phyloP scores from a whole-genome alignment of 2,888 invertebrate species.

The Cremastobaeus sp. region DNA sequence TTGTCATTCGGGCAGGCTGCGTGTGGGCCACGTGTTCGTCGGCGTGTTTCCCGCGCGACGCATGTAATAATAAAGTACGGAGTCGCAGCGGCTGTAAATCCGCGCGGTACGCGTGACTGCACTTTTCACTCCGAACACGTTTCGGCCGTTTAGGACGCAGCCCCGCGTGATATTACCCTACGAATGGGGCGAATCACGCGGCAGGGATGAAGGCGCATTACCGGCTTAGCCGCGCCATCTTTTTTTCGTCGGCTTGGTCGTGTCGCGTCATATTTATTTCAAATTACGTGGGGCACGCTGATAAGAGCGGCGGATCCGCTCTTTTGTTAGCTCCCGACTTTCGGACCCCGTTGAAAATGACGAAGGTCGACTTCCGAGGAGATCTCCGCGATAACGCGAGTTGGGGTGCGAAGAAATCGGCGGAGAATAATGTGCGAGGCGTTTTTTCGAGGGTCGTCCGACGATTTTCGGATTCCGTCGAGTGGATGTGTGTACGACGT shows the following conservation, averaged over 20 bases:
- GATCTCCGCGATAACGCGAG: conserved; percentile 25
- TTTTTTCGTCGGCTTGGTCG: conserved; percentile 32
- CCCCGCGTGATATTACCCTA: conserved; percentile 43
- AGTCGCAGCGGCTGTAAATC: conserved; percentile 37
- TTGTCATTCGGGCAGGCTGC: too few species aligned
- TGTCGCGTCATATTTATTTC: conserved; percentile 59
- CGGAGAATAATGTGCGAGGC: conserved; percentile 40
- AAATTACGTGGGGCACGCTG: conserved; percentile 45
- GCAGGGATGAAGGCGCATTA: conserved; percentile 56
- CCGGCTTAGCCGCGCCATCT: conserved; percentile 40
- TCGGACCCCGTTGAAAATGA: conserved; percentile 30
- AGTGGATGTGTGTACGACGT: conserved; percentile 22
- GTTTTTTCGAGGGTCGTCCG: conserved; percentile 35
- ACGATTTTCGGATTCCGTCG: conserved; percentile 32
- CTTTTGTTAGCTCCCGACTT: conserved; percentile 25
- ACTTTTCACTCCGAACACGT: conserved; percentile 54
- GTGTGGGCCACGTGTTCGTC: too few species aligned
- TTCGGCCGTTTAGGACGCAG: conserved; percentile 46
- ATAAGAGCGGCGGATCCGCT: conserved; percentile 42
- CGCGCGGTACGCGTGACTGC: conserved; percentile 53
- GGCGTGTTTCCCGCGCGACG: conserved; percentile 8
- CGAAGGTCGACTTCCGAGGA: conserved; percentile 44
- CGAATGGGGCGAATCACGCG: conserved; percentile 34
- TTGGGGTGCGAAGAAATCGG: conserved; percentile 39
- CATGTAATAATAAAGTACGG: conserved; percentile 45